phyloP scores from a whole-genome alignment of 2,797 vertebrate species.

The Neoniphon sammara region DNA sequence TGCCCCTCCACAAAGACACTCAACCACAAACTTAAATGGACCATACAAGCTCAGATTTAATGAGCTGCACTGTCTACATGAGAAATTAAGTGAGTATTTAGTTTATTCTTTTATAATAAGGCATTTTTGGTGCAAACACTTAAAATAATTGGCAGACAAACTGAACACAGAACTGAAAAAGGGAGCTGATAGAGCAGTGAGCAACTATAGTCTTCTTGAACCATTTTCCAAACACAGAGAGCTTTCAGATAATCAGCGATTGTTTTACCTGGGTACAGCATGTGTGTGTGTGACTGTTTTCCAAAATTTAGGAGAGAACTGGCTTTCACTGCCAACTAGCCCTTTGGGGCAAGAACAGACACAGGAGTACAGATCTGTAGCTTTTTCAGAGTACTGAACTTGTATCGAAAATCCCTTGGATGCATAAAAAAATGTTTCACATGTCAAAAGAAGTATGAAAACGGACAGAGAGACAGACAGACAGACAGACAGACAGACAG shows the following conservation, averaged over 20 bases:
- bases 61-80: slow-evolving; percentile 26
- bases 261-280: slow-evolving; percentile 16
- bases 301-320: slow-evolving; percentile 4
- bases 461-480: no score
- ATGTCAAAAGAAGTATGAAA: not conserved
- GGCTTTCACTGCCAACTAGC: slow-evolving; percentile 2
- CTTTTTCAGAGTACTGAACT: not conserved
- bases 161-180: slow-evolving; percentile 45
- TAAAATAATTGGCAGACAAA: slow-evolving; percentile 36
- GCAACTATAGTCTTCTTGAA: slow-evolving; percentile 13
- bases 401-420: not conserved
- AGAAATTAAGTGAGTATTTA: slow-evolving; percentile 28
- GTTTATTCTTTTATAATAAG: slow-evolving; percentile 32
- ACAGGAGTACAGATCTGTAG: no score
- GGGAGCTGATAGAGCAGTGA: not conserved
- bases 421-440: slow-evolving; percentile 27
- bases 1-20: slow-evolving; percentile 17
- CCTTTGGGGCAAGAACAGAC: slow-evolving; percentile 22
- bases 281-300: slow-evolving; percentile 18
- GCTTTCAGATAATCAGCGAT: slow-evolving; percentile 13
- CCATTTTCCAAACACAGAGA: slow-evolving; percentile 12
- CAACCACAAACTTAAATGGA: slow-evolving; percentile 10
- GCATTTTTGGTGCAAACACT: slow-evolving; percentile 5
- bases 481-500: no score
- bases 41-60: slow-evolving; percentile 43